phyloP scores from a whole-genome alignment of 2,797 vertebrate species.

The Coluber constrictor region DNA sequence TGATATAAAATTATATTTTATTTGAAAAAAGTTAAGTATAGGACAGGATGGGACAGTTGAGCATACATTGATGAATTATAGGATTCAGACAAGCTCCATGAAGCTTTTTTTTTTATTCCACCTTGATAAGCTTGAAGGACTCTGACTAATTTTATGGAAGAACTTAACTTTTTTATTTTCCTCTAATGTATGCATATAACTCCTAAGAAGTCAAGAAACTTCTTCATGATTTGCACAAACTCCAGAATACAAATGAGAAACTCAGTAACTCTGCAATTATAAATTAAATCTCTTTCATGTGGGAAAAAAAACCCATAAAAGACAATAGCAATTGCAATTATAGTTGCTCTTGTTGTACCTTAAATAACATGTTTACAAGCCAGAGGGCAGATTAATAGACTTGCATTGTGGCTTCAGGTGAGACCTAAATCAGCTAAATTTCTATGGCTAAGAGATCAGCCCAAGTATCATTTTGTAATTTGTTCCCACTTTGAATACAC shows the following conservation, averaged over 20 bases:
- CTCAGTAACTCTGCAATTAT: not conserved
- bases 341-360: slow-evolving; percentile 7
- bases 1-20: not conserved
- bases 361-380: slow-evolving; percentile 20
- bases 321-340: slow-evolving; percentile 11
- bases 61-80: not conserved
- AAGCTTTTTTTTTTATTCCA: not conserved
- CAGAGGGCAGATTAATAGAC: not conserved
- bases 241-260: not conserved
- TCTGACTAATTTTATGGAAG: not conserved
- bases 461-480: not conserved
- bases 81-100: not conserved
- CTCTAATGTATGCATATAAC: not conserved
- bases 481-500: not conserved
- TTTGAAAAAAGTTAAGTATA: not conserved
- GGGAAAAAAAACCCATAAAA: not conserved
- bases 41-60: not conserved
- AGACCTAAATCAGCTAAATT: not conserved
- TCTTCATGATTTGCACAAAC: not conserved
- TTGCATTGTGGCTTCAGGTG: not conserved
- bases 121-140: not conserved
- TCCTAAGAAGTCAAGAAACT: not conserved
- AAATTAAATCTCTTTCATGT: slow-evolving; percentile 18
- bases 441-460: not conserved
- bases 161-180: not conserved